These are phyloP conservation scores for Drosophila flavopinicola DNA, from an alignment of 2,888 invertebrate species.

Conservation along the genomic window DNA sequence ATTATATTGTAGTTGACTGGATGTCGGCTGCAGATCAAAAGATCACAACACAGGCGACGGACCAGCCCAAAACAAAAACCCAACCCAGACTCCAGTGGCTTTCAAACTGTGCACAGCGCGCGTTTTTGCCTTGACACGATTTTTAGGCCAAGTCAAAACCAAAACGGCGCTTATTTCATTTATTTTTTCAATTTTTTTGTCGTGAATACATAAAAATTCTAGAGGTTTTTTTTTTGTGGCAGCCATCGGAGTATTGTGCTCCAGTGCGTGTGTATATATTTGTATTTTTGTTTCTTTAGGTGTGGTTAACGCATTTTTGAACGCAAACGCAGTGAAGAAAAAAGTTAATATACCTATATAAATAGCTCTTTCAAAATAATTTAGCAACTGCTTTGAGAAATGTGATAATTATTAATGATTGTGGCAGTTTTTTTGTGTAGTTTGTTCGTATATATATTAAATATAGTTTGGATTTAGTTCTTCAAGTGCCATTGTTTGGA, in stretches of 20 bases:
- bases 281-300: conserved; percentile 18
- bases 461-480: too few species aligned
- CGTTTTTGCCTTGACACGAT: conserved; percentile 66
- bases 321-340: conserved; percentile 6
- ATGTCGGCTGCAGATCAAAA: conserved; percentile 65
- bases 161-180: conserved; percentile 50
- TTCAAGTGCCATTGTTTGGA: too few species aligned
- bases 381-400: not conserved
- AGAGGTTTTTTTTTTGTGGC: conserved; percentile 41
- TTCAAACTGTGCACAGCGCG: conserved; percentile 74
- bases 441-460: too few species aligned
- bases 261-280: conserved; percentile 31
- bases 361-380: not conserved
- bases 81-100: conserved; percentile 56
- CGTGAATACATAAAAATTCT: conserved; percentile 62
- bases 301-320: conserved; percentile 34
- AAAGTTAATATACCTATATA: not conserved
- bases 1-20: conserved; percentile 33
- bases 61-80: conserved; percentile 35
- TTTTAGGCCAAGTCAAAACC: conserved; percentile 35
- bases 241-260: conserved; percentile 36
- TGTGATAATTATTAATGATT: too few species aligned
- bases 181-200: conserved; percentile 37
- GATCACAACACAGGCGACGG: conserved; percentile 28
- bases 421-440: not conserved